Base-by-base conservation (phyloP, 2,113 vertebrate genomes). In the Paramisgurnus dabryanus region DNA sequence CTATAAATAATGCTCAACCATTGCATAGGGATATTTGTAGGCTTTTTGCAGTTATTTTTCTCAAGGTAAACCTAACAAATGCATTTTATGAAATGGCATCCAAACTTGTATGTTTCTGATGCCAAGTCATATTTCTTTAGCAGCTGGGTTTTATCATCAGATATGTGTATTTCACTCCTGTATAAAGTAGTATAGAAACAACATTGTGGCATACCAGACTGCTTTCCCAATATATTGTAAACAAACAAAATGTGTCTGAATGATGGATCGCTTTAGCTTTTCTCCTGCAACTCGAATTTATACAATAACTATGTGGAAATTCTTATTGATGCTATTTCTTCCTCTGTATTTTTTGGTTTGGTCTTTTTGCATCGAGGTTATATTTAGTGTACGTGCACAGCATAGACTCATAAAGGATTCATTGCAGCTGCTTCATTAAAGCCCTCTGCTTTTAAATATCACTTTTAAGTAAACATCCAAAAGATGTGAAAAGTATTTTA, bases 401-500 rank as follows among this genome's bases (percentile, higher is more conserved):
- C 49, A 50, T 65, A 43, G 45, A 69, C 49, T 17, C 53, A 22
- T 41, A 58, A 55, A 65, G 69, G n/a, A 63, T 72, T 83, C 53
- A 68, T 82, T 47, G 71, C 40, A 13, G 22, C n/a, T 58, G 39
- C 17, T 43, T 67, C 4, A 61, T 22, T 8, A 67, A 40, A 67
- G 67, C 15, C 15, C 22, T 40, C 58, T 63, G 15, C 6, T 7
- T 70, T 67, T 64, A 2, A 53, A 64, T 76, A 66, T 80, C 15
- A 70, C 64, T 67, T 76, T 11, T 22, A 41, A 65, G 60, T 76
- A 71, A 80, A 76, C 66, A 58, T 12, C 10, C 39, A 60, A 67
- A 18, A 45, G 49, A 64, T 71, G 8, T 72, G 50, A 67, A 73
- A 65, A 57, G 7, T 17, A 18, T 73, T 73, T 82, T 50, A 60